Conservation (phyloP, 2,888 invertebrate species). For the Spatulosminthurus flaviceps region DNA sequence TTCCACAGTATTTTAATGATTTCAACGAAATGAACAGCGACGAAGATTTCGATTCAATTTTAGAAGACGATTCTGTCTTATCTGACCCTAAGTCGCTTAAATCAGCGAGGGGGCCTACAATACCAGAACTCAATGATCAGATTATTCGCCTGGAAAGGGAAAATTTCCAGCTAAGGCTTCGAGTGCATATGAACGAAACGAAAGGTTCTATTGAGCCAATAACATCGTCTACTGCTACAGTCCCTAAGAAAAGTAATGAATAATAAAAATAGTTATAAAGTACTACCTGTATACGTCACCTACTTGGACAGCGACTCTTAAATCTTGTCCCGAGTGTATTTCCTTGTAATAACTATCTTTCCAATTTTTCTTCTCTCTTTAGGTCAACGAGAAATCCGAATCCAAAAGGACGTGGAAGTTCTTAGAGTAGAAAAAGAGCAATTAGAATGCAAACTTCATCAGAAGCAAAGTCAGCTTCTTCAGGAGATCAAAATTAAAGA, state of each 20-base stretch:
- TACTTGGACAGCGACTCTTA: too few relatives aligned
- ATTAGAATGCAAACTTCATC: slow-evolving; percentile 30
- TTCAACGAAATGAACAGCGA: not conserved
- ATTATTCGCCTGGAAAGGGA: slow-evolving; percentile 59
- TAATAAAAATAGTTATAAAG: not conserved
- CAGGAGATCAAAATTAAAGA: slow-evolving; percentile 35
- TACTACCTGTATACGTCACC: too few relatives aligned
- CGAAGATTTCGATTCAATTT: slow-evolving; percentile 33
- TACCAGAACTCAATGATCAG: slow-evolving; percentile 56
- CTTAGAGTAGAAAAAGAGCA: slow-evolving; percentile 29
- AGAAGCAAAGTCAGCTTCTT: slow-evolving; percentile 25
- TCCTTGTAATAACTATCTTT: not conserved
- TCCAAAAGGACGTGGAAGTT: slow-evolving; percentile 22
- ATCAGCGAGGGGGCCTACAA: slow-evolving; percentile 46
- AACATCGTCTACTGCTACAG: not conserved
- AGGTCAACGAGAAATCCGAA: not conserved
- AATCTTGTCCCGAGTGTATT: too few relatives aligned
- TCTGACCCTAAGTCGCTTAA: not conserved
- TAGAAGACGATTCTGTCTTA: not conserved
- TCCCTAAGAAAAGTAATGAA: slow-evolving; percentile 31
- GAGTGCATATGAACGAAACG: slow-evolving; percentile 53
- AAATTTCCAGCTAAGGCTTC: slow-evolving; percentile 59
- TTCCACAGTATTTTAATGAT: not conserved
- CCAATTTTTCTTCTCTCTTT: too few relatives aligned
- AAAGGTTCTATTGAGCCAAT: slow-evolving; percentile 30